Evolutionary conservation across 1,140 invertebrate genomes (phyloP).

Genomic region (Macrotrachela quadricornifera): DNA sequence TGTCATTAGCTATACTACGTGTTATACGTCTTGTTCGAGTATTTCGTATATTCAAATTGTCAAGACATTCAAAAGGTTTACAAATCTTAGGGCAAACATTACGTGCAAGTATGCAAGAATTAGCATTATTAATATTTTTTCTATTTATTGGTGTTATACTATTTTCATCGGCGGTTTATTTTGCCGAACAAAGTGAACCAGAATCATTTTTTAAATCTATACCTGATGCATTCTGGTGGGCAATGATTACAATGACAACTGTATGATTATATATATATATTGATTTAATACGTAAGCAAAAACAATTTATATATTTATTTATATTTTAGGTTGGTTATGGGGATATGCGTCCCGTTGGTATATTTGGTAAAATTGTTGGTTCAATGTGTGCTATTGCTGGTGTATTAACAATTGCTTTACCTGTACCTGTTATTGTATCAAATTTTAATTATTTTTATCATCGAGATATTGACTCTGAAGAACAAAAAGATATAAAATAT

Average conservation of each 20-base stretch:
- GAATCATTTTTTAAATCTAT: slow-evolving; percentile 21
- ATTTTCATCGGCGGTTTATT: slow-evolving; percentile 22
- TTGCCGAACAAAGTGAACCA: slow-evolving; percentile 16
- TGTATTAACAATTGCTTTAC: slow-evolving; percentile 50
- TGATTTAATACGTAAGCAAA: too few species aligned
- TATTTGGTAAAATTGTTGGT: slow-evolving; percentile 95
- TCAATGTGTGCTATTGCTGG: slow-evolving; percentile 96
- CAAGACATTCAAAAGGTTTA: slow-evolving; percentile 31
- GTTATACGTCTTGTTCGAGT: slow-evolving; percentile 23
- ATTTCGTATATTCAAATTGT: slow-evolving; percentile 30
- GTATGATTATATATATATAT: slow-evolving; percentile 50
- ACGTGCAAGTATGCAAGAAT: slow-evolving; percentile 90
- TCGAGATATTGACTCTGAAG: slow-evolving; percentile 77
- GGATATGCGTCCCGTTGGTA: slow-evolving; percentile 85
- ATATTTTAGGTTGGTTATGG: slow-evolving; percentile 53
- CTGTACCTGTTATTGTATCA: slow-evolving; percentile 95
- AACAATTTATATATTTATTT: too few species aligned
- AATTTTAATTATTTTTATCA: slow-evolving; percentile 99
- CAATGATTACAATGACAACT: slow-evolving; percentile 15
- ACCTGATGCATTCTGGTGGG: slow-evolving; percentile 27
- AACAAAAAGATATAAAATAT: too few species aligned
- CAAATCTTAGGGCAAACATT: slow-evolving; percentile 45
- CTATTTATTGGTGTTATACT: slow-evolving; percentile 35
- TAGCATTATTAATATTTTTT: slow-evolving; percentile 96
- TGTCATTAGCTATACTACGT: slow-evolving; percentile 37